Evolutionary conservation across 2,888 invertebrate genomes (phyloP), one percentile per base, ranked within the genome.

Genomic region (Spialia ferax): DNA sequence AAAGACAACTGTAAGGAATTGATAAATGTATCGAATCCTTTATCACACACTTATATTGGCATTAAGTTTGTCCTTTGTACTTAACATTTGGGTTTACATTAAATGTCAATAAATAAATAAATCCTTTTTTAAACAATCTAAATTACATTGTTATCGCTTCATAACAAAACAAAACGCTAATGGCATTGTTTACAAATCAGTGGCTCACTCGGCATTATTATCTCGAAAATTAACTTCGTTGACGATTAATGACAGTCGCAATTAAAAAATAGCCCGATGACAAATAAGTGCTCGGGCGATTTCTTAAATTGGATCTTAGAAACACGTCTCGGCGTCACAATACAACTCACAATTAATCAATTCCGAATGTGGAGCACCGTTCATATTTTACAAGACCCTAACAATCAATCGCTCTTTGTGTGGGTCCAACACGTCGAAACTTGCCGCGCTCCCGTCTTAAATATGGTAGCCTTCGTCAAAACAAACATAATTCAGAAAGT

Each of bases 281-380:
- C 86, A 87, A 86, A 85, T 85, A 82, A 79, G 77, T 80, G 72
- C 79, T 77, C 79, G 77, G 77, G 79, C 77, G 73, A 73, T 81
- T 84, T 83, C 80, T 79, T 82, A 88, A 89, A 89, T 89, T 87
- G 84, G 83, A 83, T 80, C 78, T 71, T 76, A 77, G 77, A 79
- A 75, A 79, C 68, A 79, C 78, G 77, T 83, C 80, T 82, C 75
- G 80, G 79, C 82, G 77, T 80, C 82, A 77, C 78, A 83, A 84
- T 81, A 77, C 78, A 83, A 84, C 86, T 80, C 75, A 87, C 87
- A 90, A 93, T 93, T 93, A 92, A 93, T 93, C 92, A 93, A 91
- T 91, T 88, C 80, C 75, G 81, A 87, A 91, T 86, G 78, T 89
- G 77, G 89, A 89, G 78, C 88, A 79, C 71, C 72, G 77, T 82